A percentile compares a stretch with the other conserved stretches of the same genome.
Conservation (phyloP, 2,113 vertebrate genomes). For the Dendrocopos noguchii region DNA sequence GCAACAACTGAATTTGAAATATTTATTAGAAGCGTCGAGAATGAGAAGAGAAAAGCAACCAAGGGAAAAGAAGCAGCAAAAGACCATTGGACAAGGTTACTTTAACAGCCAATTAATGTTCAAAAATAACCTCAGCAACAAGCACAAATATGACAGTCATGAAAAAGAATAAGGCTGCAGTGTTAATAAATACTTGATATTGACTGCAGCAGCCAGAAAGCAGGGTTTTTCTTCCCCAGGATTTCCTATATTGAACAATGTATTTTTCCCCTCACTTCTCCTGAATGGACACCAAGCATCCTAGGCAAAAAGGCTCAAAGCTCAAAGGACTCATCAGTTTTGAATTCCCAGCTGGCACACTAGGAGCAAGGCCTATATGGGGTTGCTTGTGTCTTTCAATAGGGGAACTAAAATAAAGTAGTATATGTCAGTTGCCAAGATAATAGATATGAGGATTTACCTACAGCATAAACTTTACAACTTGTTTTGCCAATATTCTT, state of each 20-base stretch:
- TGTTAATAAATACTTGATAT: background rate
- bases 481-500: background rate
- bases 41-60: slow-evolving; percentile 33
- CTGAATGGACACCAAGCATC: background rate
- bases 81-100: slow-evolving; percentile 49
- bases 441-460: background rate
- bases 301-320: background rate
- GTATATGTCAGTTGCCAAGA: accelerated
- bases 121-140: slow-evolving; percentile 42
- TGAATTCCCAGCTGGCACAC: background rate
- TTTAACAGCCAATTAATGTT: slow-evolving; percentile 59
- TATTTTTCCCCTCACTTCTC: background rate
- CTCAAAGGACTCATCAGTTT: background rate
- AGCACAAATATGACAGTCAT: slow-evolving; percentile 21
- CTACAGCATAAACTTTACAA: background rate
- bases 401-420: background rate
- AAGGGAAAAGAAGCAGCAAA: slow-evolving; percentile 49
- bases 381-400: background rate
- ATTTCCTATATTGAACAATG: background rate
- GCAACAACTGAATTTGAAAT: slow-evolving; percentile 57
- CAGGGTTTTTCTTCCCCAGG: background rate
- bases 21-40: slow-evolving; percentile 46
- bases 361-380: background rate
- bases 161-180: background rate
- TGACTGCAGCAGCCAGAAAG: background rate